Evolutionary conservation across 1,140 invertebrate genomes (phyloP).

Genomic region (Acromyrmex echinatior): DNA sequence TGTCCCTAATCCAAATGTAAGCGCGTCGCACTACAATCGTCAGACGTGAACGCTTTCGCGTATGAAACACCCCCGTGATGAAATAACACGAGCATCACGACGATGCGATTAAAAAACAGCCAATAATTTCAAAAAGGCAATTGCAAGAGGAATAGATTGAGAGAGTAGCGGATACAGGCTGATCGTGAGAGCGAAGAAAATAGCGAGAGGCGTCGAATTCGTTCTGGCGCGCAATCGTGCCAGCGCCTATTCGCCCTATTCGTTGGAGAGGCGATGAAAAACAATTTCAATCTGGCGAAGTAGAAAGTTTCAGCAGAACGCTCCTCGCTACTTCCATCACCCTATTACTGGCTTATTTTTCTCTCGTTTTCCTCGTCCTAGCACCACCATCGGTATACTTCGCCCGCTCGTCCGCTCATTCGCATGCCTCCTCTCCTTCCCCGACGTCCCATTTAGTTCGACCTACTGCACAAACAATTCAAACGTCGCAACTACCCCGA

Average conservation of each 20-base stretch:
- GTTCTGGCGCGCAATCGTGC: slow-evolving; percentile 41
- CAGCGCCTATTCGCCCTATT: slow-evolving; percentile 64
- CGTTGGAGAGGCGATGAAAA: slow-evolving; percentile 66
- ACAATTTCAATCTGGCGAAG: slow-evolving; percentile 77
- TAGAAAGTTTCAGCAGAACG: slow-evolving; percentile 70
- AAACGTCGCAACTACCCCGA: slow-evolving; percentile 45
- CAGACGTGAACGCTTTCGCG: not conserved
- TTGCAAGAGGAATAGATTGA: not conserved
- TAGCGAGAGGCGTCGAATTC: slow-evolving; percentile 39
- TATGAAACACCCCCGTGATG: not conserved
- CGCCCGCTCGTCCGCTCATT: not conserved
- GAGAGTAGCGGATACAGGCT: not conserved
- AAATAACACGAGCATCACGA: not conserved
- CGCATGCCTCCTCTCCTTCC: not conserved
- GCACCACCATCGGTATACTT: not conserved
- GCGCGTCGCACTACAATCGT: not conserved
- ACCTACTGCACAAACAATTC: slow-evolving; percentile 47
- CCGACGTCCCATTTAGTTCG: slow-evolving; percentile 58
- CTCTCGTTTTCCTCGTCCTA: slow-evolving; percentile 8
- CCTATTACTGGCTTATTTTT: slow-evolving; percentile 48
- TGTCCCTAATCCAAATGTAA: not conserved
- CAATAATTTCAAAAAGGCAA: slow-evolving; percentile 42
- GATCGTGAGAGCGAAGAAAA: not conserved
- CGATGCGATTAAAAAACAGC: slow-evolving; percentile 43
- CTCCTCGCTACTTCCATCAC: slow-evolving; percentile 40